Conservation (phyloP, 2,797 vertebrate species). For the Rhabdophis nuchalis region DNA sequence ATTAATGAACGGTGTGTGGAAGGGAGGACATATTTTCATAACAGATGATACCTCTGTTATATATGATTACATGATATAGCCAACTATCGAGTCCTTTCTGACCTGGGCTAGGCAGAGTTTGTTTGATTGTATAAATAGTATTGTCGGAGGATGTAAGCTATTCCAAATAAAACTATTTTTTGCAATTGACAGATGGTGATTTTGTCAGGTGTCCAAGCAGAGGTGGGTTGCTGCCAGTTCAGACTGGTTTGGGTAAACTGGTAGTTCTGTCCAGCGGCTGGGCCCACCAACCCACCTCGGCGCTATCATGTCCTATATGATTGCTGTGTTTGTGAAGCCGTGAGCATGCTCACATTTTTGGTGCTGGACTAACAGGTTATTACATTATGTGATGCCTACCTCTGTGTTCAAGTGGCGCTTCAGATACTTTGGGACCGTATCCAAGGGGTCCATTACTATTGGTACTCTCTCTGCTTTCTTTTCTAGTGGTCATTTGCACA, state of each 20-base stretch:
- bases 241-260: too few relatives aligned
- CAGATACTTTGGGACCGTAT: not conserved
- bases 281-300: too few relatives aligned
- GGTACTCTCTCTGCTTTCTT: not conserved
- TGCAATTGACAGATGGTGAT: not conserved
- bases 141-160: not conserved
- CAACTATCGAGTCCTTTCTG: not conserved
- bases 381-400: too few relatives aligned
- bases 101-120: not conserved
- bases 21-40: not conserved
- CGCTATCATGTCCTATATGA: too few relatives aligned
- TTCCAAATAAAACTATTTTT: not conserved
- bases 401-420: not conserved
- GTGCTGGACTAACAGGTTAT: fast-evolving
- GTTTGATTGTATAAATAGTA: not conserved
- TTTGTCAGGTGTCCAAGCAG: not conserved
- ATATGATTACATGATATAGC: too few relatives aligned
- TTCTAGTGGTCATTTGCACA: not conserved
- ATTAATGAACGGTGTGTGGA: not conserved
- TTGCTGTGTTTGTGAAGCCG: too few relatives aligned
- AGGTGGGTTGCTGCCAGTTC: too few relatives aligned
- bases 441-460: not conserved
- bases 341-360: too few relatives aligned
- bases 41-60: not conserved
- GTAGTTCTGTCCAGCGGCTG: too few relatives aligned